Evolutionary conservation across 1,140 invertebrate species (phyloP).

Genomic region (Microplitis mediator): DNA sequence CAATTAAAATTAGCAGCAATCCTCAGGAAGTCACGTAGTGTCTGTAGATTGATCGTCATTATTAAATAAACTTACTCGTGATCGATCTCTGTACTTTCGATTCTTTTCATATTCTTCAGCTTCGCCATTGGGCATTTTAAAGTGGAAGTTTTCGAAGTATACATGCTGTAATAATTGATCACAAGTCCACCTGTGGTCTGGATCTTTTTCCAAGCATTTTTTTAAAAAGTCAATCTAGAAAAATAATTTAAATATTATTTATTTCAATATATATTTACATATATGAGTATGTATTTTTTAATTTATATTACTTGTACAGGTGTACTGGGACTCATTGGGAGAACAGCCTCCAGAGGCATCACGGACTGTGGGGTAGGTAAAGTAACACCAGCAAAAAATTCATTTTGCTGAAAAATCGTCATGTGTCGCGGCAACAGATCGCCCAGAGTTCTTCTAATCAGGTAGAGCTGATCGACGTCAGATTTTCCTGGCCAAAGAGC

Average conservation of each 20-base stretch:
- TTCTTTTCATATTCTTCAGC: conserved; percentile 74
- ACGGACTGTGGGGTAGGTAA: conserved; percentile 90
- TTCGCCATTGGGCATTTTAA: conserved; percentile 75
- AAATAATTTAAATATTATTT: conserved; percentile 9
- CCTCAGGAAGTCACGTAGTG: too few species aligned
- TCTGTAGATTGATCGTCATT: conserved; percentile 12
- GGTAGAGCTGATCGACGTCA: conserved; percentile 96
- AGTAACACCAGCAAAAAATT: conserved; percentile 92
- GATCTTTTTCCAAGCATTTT: conserved; percentile 96
- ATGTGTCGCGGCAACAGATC: conserved; percentile 93
- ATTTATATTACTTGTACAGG: conserved; percentile 54
- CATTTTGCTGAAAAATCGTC: conserved; percentile 93
- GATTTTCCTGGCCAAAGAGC: conserved; percentile 97
- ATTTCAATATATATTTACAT: not conserved
- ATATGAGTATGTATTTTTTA: not conserved
- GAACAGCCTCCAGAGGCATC: conserved; percentile 82
- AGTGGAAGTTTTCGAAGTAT: conserved; percentile 85
- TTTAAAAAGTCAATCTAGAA: conserved; percentile 81
- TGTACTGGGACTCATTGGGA: conserved; percentile 72
- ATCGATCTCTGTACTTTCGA: conserved; percentile 65
- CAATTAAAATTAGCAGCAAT: not conserved
- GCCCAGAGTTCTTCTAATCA: conserved; percentile 89
- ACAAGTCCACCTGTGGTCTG: conserved; percentile 86
- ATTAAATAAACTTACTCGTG: conserved; percentile 60
- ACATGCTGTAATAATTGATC: conserved; percentile 87